Evolutionary conservation across 23 tunicate genomes (phyloP), one percentile per base, ranked within the genome.

Genomic region (Ciona savignyi): DNA sequence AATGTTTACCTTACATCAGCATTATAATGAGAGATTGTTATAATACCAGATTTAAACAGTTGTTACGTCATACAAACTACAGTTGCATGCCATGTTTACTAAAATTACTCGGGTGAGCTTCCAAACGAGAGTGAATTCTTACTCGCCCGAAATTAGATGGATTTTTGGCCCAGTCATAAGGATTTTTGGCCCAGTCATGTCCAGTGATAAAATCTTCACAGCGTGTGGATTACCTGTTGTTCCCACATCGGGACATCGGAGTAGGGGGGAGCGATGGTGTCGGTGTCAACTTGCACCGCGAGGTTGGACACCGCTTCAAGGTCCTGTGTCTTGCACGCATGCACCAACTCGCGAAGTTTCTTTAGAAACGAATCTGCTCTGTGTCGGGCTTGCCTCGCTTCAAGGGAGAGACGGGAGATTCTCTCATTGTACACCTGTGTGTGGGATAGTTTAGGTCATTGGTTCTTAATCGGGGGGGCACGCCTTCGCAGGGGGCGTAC

Each of bases 361-460:
- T 77, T 85, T 74, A 83, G 75, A 30, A 77, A 78, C 29, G 88
- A 67, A 63, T 89, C 89, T n/a, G 96, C 89, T 0, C 89, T 81
- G 64, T 89, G 96, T 32, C 85, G 89, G 51, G 96, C 85, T 89
- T 89, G 90, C 70, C 74, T 83, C 73, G 86, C 85, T 72, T 89
- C 96, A 19, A 77, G 79, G 51, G 96, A 68, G 15, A 89, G 64
- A 27, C 96, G 84, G 32, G 89, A 78, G 21, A 89, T 89, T 0
- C 96, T 72, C 77, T 89, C 96, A 66, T 89, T 89, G 85, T 89
- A 89, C 0, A 89, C 85, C 96, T 89, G 82, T 4, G 20, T 6
- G 28, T 25, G 23, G 25, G 62, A 60, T 29, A 49, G 20, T 15
- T 15, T n/a, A n/a, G n/a, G n/a, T n/a, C n/a, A n/a, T n/a, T n/a